phyloP scores from a whole-genome alignment of 35 echinoderm and acorn worm genomes.

The Chiridota heheva region DNA sequence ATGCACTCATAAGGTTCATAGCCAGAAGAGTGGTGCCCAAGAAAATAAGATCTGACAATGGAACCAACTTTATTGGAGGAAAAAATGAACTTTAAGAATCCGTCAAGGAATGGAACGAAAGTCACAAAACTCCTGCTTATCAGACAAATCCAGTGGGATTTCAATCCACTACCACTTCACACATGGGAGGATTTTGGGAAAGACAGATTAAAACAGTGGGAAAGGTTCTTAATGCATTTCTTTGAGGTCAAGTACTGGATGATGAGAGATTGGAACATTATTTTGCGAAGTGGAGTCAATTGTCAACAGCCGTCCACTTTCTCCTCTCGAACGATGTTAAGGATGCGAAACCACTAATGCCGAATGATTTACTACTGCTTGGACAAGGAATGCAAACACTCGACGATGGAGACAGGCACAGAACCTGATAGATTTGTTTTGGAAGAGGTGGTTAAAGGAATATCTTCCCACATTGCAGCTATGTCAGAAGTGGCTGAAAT shows the following conservation, averaged over 20 bases:
- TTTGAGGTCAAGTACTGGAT: constrained; percentile 48
- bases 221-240: constrained; percentile 26
- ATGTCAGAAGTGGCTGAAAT: constrained; percentile 52
- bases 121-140: background rate
- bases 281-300: constrained; percentile 50
- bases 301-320: constrained; percentile 50
- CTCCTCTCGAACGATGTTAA: constrained; percentile 33
- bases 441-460: constrained; percentile 42
- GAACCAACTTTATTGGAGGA: constrained; percentile 47
- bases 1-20: constrained; percentile 33
- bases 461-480: constrained; percentile 50
- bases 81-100: constrained; percentile 24
- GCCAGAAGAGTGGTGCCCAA: constrained; percentile 17
- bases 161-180: constrained; percentile 48
- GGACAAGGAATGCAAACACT: background rate
- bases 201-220: constrained; percentile 46
- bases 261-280: constrained; percentile 48
- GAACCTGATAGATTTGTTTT: constrained; percentile 56
- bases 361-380: constrained; percentile 39
- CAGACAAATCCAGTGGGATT: constrained; percentile 33
- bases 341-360: constrained; percentile 17
- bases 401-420: constrained; percentile 56
- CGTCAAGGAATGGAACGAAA: constrained; percentile 21
- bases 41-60: constrained; percentile 39
- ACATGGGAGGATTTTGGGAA: constrained; percentile 61